Conservation (phyloP, 1,140 invertebrate species). For the Drosophila subobscura region DNA sequence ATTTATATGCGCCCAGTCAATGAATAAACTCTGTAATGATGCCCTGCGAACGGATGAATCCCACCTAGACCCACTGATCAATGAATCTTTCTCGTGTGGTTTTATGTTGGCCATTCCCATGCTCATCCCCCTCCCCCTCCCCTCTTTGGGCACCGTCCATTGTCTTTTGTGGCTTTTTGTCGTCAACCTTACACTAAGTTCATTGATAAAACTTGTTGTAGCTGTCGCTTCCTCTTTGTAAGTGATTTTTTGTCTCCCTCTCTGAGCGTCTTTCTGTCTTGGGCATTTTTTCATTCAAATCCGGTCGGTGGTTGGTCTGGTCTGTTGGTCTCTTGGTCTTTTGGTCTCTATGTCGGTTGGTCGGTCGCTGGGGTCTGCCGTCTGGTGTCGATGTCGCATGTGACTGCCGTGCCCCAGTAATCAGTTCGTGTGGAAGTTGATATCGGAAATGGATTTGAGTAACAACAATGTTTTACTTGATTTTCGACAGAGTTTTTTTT, state of each 20-base stretch:
- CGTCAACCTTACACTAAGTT: slow-evolving; percentile 57
- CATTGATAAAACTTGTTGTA: slow-evolving; percentile 74
- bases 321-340: slow-evolving; percentile 12
- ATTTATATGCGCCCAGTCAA: slow-evolving; percentile 36
- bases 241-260: slow-evolving; percentile 57
- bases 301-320: slow-evolving; percentile 36
- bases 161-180: slow-evolving; percentile 49
- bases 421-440: slow-evolving; percentile 31
- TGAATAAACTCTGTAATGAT: slow-evolving; percentile 56
- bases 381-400: slow-evolving; percentile 52
- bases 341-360: slow-evolving; percentile 17
- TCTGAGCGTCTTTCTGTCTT: slow-evolving; percentile 2
- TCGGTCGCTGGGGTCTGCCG: slow-evolving; percentile 5
- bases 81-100: slow-evolving; percentile 54
- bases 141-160: slow-evolving; percentile 6
- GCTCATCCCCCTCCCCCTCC: neutral
- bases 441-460: slow-evolving; percentile 28
- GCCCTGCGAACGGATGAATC: slow-evolving; percentile 43
- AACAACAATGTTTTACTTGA: neutral
- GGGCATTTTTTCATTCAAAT: slow-evolving; percentile 36
- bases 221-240: slow-evolving; percentile 71
- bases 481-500: neutral
- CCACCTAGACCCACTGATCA: slow-evolving; percentile 43
- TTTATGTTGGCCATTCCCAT: slow-evolving; percentile 51
- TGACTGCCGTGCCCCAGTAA: slow-evolving; percentile 54